Evolutionary conservation across 2,888 invertebrate genomes (phyloP).

Genomic region (Adelognathus sp.): DNA sequence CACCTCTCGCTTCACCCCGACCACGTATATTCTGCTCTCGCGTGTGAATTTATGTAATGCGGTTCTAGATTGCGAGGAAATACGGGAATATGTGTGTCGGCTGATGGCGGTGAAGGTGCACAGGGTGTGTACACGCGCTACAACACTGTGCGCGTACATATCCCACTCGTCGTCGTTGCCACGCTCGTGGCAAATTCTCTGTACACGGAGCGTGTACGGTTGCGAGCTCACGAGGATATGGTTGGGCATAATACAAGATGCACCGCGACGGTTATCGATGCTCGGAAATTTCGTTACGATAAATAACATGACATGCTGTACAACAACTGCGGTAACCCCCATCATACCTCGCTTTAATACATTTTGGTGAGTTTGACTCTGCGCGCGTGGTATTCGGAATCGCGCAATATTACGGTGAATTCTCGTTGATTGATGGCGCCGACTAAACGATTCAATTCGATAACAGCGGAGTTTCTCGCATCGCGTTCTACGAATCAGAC

Average conservation of each 20-base stretch:
- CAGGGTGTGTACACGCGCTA: slow-evolving; percentile 24
- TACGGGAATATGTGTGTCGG: slow-evolving; percentile 71
- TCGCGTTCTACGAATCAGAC: background rate
- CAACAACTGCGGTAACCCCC: background rate
- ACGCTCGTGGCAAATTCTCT: slow-evolving; percentile 26
- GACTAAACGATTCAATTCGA: background rate
- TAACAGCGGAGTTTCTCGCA: background rate
- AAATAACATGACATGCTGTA: slow-evolving; percentile 34
- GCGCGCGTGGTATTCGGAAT: background rate
- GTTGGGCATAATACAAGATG: slow-evolving; percentile 70
- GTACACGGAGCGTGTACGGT: slow-evolving; percentile 21
- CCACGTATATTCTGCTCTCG: slow-evolving; percentile 56
- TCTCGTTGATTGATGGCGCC: background rate
- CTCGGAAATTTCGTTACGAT: slow-evolving; percentile 71
- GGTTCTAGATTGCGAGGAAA: slow-evolving; percentile 76
- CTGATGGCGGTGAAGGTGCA: slow-evolving; percentile 1
- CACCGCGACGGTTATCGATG: slow-evolving; percentile 69
- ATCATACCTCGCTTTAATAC: slow-evolving; percentile 40
- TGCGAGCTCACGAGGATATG: slow-evolving; percentile 21
- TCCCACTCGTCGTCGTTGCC: slow-evolving; percentile 8
- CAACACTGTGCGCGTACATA: background rate
- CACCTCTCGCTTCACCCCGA: background rate
- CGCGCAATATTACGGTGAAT: background rate
- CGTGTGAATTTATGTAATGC: slow-evolving; percentile 78
- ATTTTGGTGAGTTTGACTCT: slow-evolving; percentile 27